Percentiles rank a stretch among this genome's conserved stretches.
These are phyloP conservation scores for Helicolenus hilgendorfi DNA, from an alignment of 2,797 vertebrate genomes.

Conservation along the genomic window DNA sequence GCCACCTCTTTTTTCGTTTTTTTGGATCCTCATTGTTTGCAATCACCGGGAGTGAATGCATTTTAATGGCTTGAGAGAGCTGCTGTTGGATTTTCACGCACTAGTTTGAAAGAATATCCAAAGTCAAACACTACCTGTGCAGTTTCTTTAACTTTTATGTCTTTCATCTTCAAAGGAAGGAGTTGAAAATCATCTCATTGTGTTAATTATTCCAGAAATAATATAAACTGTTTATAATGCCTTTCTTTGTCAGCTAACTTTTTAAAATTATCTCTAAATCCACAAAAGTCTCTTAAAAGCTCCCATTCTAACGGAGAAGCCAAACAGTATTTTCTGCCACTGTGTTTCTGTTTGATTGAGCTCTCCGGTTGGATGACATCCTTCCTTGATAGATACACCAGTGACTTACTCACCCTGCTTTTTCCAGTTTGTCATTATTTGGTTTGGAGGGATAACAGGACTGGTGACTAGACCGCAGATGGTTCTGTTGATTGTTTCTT, in stretches of 20 bases:
- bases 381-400: constrained; percentile 62
- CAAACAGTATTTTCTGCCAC: constrained; percentile 72
- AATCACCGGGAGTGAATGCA: constrained; percentile 77
- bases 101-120: constrained; percentile 76
- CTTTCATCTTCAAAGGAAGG: constrained; percentile 11
- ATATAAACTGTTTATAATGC: constrained; percentile 22
- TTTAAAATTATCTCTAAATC: constrained; percentile 54
- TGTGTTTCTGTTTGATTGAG: constrained; percentile 80
- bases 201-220: not conserved
- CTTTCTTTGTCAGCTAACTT: constrained; percentile 51
- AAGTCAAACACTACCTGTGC: constrained; percentile 74
- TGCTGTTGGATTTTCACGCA: constrained; percentile 67
- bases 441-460: constrained; percentile 83
- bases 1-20: constrained; percentile 79
- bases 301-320: constrained; percentile 51
- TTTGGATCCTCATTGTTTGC: constrained; percentile 86
- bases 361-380: constrained; percentile 71
- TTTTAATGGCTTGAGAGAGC: constrained; percentile 80
- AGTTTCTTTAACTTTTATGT: constrained; percentile 27
- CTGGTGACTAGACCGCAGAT: constrained; percentile 87
- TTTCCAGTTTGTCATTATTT: constrained; percentile 84
- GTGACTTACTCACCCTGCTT: constrained; percentile 78
- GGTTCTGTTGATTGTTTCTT: constrained; percentile 86
- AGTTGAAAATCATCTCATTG: constrained; percentile 7
- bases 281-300: constrained; percentile 62